These are phyloP conservation scores for Motacilla alba DNA, from an alignment of 2,113 vertebrate genomes.

Conservation along the genomic window DNA sequence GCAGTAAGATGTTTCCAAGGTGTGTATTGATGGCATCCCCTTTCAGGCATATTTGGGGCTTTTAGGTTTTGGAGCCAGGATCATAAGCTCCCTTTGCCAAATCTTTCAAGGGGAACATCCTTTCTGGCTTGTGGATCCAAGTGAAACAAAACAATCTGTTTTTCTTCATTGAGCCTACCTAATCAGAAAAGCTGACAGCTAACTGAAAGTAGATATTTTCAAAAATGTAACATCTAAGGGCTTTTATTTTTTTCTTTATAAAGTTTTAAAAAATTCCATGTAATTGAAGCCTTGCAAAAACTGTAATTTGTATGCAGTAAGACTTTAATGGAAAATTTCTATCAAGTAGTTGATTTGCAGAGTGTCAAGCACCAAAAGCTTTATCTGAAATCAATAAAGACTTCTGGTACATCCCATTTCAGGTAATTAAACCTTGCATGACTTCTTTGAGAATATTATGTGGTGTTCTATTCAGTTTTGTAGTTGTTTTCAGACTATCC, in stretches of 20 bases:
- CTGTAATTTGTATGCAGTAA: not conserved
- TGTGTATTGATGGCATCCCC: rapidly evolving
- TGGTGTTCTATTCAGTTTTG: not conserved
- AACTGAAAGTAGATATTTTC: not conserved
- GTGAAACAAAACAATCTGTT: not conserved
- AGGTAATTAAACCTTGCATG: conserved; percentile 1
- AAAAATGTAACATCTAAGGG: not conserved
- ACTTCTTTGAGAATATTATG: not conserved
- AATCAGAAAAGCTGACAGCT: not conserved
- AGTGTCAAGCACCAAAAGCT: not conserved
- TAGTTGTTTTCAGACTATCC: not conserved
- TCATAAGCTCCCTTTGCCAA: not conserved
- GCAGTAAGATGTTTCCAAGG: not conserved
- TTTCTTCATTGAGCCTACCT: not conserved
- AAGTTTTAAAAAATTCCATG: not conserved
- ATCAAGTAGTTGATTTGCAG: not conserved
- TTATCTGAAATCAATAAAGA: not conserved
- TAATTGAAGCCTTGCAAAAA: not conserved
- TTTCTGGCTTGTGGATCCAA: not conserved
- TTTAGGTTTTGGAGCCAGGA: not conserved
- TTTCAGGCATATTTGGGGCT: not conserved
- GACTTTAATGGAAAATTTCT: not conserved
- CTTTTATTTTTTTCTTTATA: not conserved
- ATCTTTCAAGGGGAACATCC: not conserved
- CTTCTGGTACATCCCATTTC: not conserved